Conservation (phyloP, 2,113 vertebrate genomes). For the Potamarius usumacintae region DNA sequence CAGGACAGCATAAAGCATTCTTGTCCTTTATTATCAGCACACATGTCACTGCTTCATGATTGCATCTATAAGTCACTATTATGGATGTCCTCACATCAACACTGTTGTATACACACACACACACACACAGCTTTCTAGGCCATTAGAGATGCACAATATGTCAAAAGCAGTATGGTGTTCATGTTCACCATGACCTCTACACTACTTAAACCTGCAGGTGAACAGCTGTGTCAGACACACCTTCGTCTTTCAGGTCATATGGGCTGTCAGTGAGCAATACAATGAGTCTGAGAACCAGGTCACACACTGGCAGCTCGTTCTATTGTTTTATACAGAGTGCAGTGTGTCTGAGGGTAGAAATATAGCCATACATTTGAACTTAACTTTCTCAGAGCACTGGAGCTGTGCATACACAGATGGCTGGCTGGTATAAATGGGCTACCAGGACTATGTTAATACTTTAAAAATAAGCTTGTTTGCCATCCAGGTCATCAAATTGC, state of each 20-base stretch:
- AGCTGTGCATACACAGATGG: neutral
- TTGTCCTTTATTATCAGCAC: constrained; percentile 10
- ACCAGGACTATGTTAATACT: neutral
- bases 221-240: constrained; percentile 17
- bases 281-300: neutral
- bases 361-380: neutral
- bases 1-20: neutral
- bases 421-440: neutral
- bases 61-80: neutral
- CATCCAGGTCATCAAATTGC: too few species aligned
- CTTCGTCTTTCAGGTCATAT: constrained; percentile 3
- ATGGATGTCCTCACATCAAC: neutral
- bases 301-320: constrained; percentile 7
- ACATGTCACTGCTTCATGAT: neutral
- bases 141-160: neutral
- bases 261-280: neutral
- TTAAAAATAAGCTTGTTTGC: neutral
- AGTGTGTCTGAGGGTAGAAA: neutral
- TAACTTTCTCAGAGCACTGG: neutral
- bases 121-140: neutral
- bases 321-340: constrained; percentile 13
- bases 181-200: constrained; percentile 7
- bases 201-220: constrained; percentile 23
- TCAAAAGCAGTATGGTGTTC: constrained; percentile 1
- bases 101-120: neutral